These are phyloP conservation scores for Drosophila setifemur DNA, from an alignment of 1,140 invertebrate genomes.

Conservation along the genomic window DNA sequence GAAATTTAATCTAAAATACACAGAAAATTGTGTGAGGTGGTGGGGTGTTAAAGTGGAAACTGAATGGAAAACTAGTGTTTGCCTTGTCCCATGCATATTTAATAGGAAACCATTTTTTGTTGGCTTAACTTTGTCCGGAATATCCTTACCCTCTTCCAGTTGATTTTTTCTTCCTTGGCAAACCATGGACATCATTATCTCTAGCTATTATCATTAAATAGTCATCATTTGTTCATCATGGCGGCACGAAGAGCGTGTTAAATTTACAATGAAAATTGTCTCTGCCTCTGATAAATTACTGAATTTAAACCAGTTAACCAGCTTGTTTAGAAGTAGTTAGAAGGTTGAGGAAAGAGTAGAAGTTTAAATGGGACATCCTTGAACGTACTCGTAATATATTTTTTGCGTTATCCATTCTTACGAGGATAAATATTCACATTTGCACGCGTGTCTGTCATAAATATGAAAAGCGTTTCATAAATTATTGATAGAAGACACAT, in stretches of 20 bases:
- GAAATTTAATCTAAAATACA: constrained; percentile 9
- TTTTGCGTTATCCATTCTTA: background rate
- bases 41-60: background rate
- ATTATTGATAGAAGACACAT: constrained; percentile 35
- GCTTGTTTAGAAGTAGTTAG: background rate
- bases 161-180: background rate
- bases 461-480: constrained; percentile 52
- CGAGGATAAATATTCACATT: constrained; percentile 34
- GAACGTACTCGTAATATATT: background rate
- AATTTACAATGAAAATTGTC: constrained; percentile 14
- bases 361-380: background rate
- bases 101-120: constrained; percentile 10
- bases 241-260: constrained; percentile 44
- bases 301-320: background rate
- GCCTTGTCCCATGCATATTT: constrained; percentile 19
- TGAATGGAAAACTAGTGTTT: background rate
- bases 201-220: constrained; percentile 57
- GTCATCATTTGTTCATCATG: constrained; percentile 50
- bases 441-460: constrained; percentile 55
- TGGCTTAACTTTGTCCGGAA: background rate
- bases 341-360: background rate
- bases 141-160: background rate
- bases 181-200: constrained; percentile 27
- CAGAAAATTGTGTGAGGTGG: background rate
- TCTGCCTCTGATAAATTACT: constrained; percentile 48